Percentiles rank a stretch among this genome's conserved stretches.
phyloP scores from a whole-genome alignment of 2,888 invertebrate species.

The Clunio marinus region DNA sequence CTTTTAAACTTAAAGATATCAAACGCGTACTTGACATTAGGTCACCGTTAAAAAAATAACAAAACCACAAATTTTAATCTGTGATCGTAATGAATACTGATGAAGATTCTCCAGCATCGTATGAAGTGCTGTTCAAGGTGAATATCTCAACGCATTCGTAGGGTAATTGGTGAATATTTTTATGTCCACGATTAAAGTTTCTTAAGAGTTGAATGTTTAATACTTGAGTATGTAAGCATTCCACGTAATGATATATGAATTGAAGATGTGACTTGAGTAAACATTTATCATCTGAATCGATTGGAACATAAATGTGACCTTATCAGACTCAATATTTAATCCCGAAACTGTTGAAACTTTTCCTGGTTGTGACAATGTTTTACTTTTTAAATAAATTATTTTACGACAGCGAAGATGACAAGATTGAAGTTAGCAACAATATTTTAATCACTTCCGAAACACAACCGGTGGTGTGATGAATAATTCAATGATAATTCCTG shows the following conservation, averaged over 20 bases:
- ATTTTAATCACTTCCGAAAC: neutral
- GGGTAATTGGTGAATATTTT: too few relatives aligned
- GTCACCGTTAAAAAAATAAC: too few relatives aligned
- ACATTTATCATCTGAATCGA: neutral
- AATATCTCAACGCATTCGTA: too few relatives aligned
- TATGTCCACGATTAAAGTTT: too few relatives aligned
- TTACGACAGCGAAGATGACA: neutral
- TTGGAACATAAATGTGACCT: neutral
- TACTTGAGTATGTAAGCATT: too few relatives aligned
- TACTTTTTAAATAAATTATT: neutral
- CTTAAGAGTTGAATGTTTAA: too few relatives aligned
- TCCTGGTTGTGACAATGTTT: neutral
- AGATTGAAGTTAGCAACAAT: neutral
- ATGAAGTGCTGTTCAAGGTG: too few relatives aligned
- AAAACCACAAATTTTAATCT: neutral
- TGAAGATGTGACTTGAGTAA: neutral
- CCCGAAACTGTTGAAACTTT: neutral
- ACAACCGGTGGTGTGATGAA: too few relatives aligned
- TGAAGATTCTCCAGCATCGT: too few relatives aligned
- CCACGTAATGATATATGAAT: neutral
- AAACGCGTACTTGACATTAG: conserved; percentile 22
- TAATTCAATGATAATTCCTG: neutral
- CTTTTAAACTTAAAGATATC: neutral
- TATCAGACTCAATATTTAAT: conserved; percentile 7
- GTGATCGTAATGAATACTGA: too few relatives aligned